A percentile compares a stretch with the other conserved stretches of the same genome.
Conservation (phyloP, 2,888 invertebrate genomes). For the Luffia ferchaultella region DNA sequence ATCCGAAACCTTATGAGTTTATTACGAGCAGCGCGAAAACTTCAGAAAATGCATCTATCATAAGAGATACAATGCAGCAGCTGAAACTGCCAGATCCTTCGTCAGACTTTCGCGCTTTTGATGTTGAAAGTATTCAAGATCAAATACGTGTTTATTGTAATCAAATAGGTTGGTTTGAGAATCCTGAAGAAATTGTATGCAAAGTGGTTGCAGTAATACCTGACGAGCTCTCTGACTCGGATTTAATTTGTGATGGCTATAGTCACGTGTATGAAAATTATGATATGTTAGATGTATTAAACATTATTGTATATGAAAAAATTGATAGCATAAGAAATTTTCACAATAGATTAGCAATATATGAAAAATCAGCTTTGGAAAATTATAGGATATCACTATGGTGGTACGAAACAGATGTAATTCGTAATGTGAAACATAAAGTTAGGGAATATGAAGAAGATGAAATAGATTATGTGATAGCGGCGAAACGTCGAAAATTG, state of each 20-base stretch:
- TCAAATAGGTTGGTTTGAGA: constrained; percentile 53
- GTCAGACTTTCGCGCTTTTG: constrained; percentile 45
- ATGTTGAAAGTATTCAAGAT: constrained; percentile 44
- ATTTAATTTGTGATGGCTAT: constrained; percentile 41
- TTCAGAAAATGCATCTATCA: constrained; percentile 45
- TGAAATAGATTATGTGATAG: constrained; percentile 38
- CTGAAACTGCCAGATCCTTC: constrained; percentile 62
- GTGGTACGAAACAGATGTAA: constrained; percentile 56
- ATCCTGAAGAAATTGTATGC: constrained; percentile 52
- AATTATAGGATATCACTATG: constrained; percentile 63
- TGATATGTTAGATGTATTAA: constrained; percentile 61
- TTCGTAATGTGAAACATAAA: constrained; percentile 41
- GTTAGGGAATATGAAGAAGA: constrained; percentile 34
- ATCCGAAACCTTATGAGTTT: constrained; percentile 73
- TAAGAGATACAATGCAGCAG: constrained; percentile 59
- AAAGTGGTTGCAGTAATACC: constrained; percentile 53
- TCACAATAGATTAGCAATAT: constrained; percentile 60
- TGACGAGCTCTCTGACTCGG: constrained; percentile 38
- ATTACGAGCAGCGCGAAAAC: constrained; percentile 70
- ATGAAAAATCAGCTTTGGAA: constrained; percentile 59
- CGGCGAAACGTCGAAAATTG: constrained; percentile 49
- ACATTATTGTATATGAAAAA: constrained; percentile 63
- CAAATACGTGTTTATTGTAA: constrained; percentile 56
- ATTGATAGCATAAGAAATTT: constrained; percentile 51
- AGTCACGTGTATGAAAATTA: constrained; percentile 40